phyloP scores from a whole-genome alignment of 2,113 vertebrate genomes.

The Egretta garzetta region DNA sequence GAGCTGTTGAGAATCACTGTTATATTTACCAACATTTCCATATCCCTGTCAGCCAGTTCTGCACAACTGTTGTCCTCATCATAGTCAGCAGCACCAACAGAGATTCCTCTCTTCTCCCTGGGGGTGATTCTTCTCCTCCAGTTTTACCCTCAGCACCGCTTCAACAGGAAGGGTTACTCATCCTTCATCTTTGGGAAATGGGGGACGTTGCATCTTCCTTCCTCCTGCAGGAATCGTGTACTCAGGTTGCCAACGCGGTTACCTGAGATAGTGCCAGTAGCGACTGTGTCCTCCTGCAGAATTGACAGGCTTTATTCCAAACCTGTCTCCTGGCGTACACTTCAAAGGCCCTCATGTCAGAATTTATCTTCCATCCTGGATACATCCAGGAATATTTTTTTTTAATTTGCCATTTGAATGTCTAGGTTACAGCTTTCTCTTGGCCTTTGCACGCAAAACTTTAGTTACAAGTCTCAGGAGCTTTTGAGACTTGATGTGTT shows the following conservation, averaged over 20 bases:
- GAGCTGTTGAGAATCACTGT: constrained; percentile 75
- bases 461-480: background rate
- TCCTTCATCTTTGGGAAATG: background rate
- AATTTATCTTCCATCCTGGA: background rate
- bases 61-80: constrained; percentile 73
- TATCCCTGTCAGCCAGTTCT: constrained; percentile 73
- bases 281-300: background rate
- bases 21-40: constrained; percentile 77
- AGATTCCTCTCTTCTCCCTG: constrained; percentile 37
- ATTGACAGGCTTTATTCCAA: background rate
- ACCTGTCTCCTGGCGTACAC: background rate
- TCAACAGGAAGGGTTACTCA: background rate
- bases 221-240: background rate
- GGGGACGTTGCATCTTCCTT: background rate
- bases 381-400: background rate
- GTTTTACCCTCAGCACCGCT: background rate
- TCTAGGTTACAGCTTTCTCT: background rate
- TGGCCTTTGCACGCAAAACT: background rate
- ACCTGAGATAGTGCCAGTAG: background rate
- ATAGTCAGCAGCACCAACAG: constrained; percentile 70
- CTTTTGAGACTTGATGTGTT: background rate
- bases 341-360: background rate
- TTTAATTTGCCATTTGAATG: background rate
- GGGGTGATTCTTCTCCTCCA: constrained; percentile 21
- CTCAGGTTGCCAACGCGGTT: background rate